These are phyloP conservation scores for Pipistrellus nathusii DNA, from an alignment of 2,797 vertebrate species.

Conservation along the genomic window DNA sequence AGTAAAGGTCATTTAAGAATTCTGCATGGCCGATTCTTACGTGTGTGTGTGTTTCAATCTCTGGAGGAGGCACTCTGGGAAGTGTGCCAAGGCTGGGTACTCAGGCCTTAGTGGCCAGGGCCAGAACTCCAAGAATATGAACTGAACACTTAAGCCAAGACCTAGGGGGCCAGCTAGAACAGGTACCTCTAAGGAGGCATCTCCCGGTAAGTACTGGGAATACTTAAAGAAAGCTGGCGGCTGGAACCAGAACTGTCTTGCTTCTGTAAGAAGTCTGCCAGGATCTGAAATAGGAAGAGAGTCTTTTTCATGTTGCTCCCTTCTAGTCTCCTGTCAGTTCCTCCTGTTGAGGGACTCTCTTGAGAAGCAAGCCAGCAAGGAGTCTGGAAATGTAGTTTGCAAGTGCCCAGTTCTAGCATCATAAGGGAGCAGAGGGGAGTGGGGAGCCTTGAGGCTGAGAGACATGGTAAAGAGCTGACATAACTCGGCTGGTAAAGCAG, in stretches of 20 bases:
- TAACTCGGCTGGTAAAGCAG: not conserved
- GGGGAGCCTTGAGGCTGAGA: not conserved
- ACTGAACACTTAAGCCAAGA: not conserved
- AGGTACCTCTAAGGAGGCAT: not conserved
- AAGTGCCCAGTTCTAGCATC: not conserved
- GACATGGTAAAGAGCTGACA: not conserved
- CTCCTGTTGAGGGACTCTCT: not conserved
- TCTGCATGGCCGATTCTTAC: not conserved
- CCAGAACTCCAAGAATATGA: not conserved
- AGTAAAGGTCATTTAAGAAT: not conserved
- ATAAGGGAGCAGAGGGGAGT: not conserved
- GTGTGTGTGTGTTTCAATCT: not conserved
- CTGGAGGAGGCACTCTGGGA: too few species aligned
- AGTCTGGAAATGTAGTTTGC: not conserved
- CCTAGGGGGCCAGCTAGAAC: rapidly evolving
- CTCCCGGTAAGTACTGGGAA: rapidly evolving
- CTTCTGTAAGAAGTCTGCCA: not conserved
- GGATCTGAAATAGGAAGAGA: not conserved
- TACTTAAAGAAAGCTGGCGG: not conserved
- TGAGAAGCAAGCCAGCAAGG: not conserved
- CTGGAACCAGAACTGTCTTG: not conserved
- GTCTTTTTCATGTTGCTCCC: not conserved
- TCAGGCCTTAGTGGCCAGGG: not conserved
- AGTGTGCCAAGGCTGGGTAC: not conserved
- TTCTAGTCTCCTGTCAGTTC: not conserved